phyloP scores from a whole-genome alignment of 2,888 invertebrate genomes.

The Drosophila leonis region DNA sequence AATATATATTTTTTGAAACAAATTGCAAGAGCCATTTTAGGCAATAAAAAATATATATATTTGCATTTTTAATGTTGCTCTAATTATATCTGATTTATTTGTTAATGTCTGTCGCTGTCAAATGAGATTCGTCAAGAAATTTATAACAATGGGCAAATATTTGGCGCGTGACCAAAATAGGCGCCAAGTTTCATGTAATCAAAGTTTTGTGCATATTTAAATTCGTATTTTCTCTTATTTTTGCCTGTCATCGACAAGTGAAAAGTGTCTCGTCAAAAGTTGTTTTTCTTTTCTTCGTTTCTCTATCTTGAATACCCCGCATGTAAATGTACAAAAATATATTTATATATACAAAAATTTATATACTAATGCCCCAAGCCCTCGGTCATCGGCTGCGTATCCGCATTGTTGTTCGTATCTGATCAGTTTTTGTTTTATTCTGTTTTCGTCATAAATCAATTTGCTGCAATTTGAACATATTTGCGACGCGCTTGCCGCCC shows the following conservation, averaged over 20 bases:
- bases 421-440: slow-evolving; percentile 16
- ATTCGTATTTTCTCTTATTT: slow-evolving; percentile 32
- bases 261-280: slow-evolving; percentile 17
- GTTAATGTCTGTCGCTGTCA: slow-evolving; percentile 57
- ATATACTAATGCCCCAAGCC: slow-evolving; percentile 13
- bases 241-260: slow-evolving; percentile 34
- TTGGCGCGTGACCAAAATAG: slow-evolving; percentile 65
- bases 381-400: slow-evolving; percentile 40
- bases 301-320: slow-evolving; percentile 20
- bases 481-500: slow-evolving; percentile 49
- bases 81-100: slow-evolving; percentile 65
- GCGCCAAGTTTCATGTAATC: slow-evolving; percentile 49
- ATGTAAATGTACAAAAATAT: background rate
- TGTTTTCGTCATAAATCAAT: slow-evolving; percentile 72
- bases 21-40: background rate
- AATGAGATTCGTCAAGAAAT: slow-evolving; percentile 45
- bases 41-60: background rate
- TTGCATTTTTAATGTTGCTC: slow-evolving; percentile 10
- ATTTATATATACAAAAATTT: background rate
- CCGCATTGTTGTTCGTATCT: slow-evolving; percentile 58
- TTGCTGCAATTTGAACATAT: slow-evolving; percentile 69
- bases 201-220: slow-evolving; percentile 51
- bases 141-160: slow-evolving; percentile 62
- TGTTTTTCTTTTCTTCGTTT: background rate
- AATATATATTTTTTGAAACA: background rate